Evolutionary conservation across 2,797 vertebrate genomes (phyloP).

Genomic region (Halcyon smyrnensis): DNA sequence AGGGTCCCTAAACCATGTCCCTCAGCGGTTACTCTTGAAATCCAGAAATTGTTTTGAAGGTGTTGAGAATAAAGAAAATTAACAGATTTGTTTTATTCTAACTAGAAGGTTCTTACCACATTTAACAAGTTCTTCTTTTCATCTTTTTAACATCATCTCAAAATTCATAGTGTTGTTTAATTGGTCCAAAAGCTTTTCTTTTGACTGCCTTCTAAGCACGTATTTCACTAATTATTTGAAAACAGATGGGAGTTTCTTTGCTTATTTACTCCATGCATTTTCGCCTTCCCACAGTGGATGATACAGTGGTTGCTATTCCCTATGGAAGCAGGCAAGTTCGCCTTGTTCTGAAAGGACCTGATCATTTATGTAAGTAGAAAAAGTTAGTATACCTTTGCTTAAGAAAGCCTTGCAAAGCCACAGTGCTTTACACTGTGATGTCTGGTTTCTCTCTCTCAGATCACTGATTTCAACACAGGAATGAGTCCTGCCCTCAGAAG

Average conservation of each 20-base stretch:
- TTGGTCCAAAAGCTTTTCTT: not conserved
- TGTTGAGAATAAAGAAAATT: conserved; percentile 17
- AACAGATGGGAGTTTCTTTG: not conserved
- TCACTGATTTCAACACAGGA: not conserved
- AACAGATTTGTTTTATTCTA: not conserved
- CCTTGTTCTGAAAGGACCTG: conserved; percentile 92
- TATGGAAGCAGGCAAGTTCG: conserved; percentile 93
- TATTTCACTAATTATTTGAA: conserved; percentile 25
- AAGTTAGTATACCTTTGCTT: conserved; percentile 10
- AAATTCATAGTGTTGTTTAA: not conserved
- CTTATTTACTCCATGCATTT: conserved; percentile 19
- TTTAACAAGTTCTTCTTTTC: not conserved
- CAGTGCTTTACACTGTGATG: not conserved
- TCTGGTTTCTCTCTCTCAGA: conserved; percentile 15
- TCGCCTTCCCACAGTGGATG: conserved; percentile 83
- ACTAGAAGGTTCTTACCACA: not conserved
- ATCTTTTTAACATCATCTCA: not conserved
- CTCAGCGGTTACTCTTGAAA: not conserved
- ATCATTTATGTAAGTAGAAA: conserved; percentile 96
- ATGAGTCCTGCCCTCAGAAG: not conserved
- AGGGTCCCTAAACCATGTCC: too few species aligned
- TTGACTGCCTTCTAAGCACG: not conserved
- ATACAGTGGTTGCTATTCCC: conserved; percentile 90
- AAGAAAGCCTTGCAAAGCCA: not conserved
- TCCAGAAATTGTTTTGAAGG: not conserved